A percentile compares a stretch with the other conserved stretches of the same genome.
These are phyloP conservation scores for Zaprionus ornatus DNA, from an alignment of 1,140 invertebrate genomes.

Conservation along the genomic window DNA sequence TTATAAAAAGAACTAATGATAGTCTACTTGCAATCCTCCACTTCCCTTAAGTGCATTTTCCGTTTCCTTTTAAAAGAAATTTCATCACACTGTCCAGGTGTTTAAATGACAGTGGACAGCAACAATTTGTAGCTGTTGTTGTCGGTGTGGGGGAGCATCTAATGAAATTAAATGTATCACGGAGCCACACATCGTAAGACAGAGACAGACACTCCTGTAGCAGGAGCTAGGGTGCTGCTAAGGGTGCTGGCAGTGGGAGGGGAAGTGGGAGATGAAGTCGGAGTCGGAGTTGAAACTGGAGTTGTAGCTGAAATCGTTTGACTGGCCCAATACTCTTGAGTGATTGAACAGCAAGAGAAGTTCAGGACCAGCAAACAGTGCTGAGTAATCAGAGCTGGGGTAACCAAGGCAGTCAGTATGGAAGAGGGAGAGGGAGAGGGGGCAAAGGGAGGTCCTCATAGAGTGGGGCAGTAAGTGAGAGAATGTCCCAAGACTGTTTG, in stretches of 20 bases:
- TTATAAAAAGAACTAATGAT: neutral
- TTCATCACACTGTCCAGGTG: neutral
- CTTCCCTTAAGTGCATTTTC: neutral
- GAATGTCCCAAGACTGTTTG: slow-evolving; percentile 60
- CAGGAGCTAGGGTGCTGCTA: neutral
- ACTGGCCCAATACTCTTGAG: slow-evolving; percentile 61
- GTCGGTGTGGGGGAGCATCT: slow-evolving; percentile 17
- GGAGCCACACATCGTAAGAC: slow-evolving; percentile 31
- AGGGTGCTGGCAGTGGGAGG: neutral
- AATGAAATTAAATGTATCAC: slow-evolving; percentile 69
- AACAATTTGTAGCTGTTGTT: slow-evolving; percentile 19
- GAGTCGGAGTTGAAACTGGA: neutral
- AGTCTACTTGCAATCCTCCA: neutral
- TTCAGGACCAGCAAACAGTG: slow-evolving; percentile 15
- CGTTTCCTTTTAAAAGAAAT: neutral
- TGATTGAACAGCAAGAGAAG: slow-evolving; percentile 51
- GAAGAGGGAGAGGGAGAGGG: neutral
- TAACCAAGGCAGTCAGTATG: neutral
- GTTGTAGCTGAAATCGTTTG: slow-evolving; percentile 10
- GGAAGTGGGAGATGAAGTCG: neutral
- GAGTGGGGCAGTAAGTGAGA: slow-evolving; percentile 45
- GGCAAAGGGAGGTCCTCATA: neutral
- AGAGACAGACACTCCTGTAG: slow-evolving; percentile 25
- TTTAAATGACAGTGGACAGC: slow-evolving; percentile 1
- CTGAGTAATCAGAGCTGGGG: slow-evolving; percentile 9